A percentile compares a stretch with the other conserved stretches of the same genome.
Conservation (phyloP, 2,113 vertebrate species). For the Trematomus loennbergii region DNA sequence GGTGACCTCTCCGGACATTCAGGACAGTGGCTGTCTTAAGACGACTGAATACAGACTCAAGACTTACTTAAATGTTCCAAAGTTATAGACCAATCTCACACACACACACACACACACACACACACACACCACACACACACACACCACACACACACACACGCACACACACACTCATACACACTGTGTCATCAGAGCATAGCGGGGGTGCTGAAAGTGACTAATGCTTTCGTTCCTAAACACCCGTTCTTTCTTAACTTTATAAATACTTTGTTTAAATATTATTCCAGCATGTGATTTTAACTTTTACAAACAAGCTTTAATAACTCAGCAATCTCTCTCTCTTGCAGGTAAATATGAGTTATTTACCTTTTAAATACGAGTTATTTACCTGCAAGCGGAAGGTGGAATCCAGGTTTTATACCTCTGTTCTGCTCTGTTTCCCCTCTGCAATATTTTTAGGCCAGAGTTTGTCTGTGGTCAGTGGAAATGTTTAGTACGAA, state of each 20-base stretch:
- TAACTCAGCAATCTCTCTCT: conserved; percentile 34
- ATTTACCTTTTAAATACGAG: conserved; percentile 64
- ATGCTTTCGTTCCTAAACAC: conserved; percentile 29
- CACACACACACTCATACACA: conserved; percentile 2
- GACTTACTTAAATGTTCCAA: too few relatives aligned
- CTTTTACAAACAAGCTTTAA: conserved; percentile 49
- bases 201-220: conserved; percentile 27
- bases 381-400: conserved; percentile 55
- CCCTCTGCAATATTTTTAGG: conserved; percentile 62
- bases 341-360: conserved; percentile 50
- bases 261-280: conserved; percentile 79
- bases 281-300: conserved; percentile 49
- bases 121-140: not conserved
- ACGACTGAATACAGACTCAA: too few relatives aligned
- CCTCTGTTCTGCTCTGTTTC: conserved; percentile 2
- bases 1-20: too few relatives aligned
- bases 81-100: not conserved
- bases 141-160: not conserved
- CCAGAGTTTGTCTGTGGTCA: conserved; percentile 63
- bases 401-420: conserved; percentile 16
- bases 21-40: too few relatives aligned
- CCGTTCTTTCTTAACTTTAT: conserved; percentile 54
- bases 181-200: conserved; percentile 6
- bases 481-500: conserved; percentile 65
- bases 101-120: not conserved